These are phyloP conservation scores for Hippocampus zosterae DNA, from an alignment of 2,113 vertebrate species.

Conservation along the genomic window DNA sequence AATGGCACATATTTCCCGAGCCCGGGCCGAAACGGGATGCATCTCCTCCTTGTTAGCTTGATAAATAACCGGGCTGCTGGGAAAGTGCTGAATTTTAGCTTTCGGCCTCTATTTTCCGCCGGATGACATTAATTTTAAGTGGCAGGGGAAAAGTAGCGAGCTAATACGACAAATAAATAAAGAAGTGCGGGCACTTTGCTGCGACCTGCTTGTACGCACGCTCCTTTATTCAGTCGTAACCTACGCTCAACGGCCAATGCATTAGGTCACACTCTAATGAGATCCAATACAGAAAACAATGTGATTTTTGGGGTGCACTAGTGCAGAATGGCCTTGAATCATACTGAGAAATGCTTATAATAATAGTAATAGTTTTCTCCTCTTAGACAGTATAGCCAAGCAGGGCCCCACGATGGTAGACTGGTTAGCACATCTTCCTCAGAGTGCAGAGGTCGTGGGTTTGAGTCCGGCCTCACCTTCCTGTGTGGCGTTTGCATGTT, in stretches of 20 bases:
- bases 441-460: too few species aligned
- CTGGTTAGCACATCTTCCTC: too few species aligned
- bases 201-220: constrained; percentile 12
- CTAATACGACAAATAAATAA: constrained; percentile 88
- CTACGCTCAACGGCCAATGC: not conserved
- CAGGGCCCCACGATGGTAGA: too few species aligned
- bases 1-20: constrained; percentile 87
- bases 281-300: not conserved
- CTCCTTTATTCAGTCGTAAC: not conserved
- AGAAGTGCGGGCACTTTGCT: constrained; percentile 41
- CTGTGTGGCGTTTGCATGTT: too few species aligned
- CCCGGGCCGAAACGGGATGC: constrained; percentile 83
- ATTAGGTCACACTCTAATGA: not conserved
- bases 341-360: not conserved
- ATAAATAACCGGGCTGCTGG: constrained; percentile 97
- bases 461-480: too few species aligned
- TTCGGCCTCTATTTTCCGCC: constrained; percentile 93
- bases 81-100: constrained; percentile 98
- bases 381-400: too few species aligned
- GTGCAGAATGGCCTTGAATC: not conserved
- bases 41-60: constrained; percentile 99
- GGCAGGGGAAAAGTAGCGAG: constrained; percentile 85
- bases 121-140: constrained; percentile 97
- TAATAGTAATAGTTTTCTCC: not conserved
- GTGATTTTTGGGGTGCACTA: not conserved